Conservation (phyloP, 2,888 invertebrate species). For the Drosophila incognita region DNA sequence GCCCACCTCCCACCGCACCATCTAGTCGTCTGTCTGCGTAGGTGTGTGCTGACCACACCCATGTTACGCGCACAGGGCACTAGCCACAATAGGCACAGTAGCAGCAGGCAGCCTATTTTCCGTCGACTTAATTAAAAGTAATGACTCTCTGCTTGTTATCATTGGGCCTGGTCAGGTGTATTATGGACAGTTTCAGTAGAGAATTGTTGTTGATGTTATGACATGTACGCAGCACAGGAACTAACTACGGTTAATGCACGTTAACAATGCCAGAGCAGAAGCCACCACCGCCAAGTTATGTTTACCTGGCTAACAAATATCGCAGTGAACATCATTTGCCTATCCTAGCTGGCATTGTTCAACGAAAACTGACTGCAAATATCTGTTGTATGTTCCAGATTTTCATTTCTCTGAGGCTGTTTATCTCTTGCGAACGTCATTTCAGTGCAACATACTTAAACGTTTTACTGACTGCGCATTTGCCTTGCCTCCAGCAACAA, state of each 20-base stretch:
- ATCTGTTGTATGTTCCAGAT: neutral
- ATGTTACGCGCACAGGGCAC: constrained; percentile 23
- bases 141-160: constrained; percentile 63
- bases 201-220: constrained; percentile 31
- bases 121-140: constrained; percentile 71
- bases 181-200: constrained; percentile 9
- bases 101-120: constrained; percentile 11
- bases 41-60: constrained; percentile 45
- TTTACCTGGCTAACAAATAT: neutral
- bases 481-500: neutral
- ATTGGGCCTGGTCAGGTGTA: constrained; percentile 18
- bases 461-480: neutral
- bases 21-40: constrained; percentile 14
- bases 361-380: neutral
- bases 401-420: no score
- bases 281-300: neutral
- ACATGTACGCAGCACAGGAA: neutral
- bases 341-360: neutral
- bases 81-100: constrained; percentile 1
- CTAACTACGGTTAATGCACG: constrained; percentile 31
- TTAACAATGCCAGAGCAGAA: neutral
- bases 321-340: neutral
- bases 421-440: neutral
- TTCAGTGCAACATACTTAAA: neutral
- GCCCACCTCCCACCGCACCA: neutral